phyloP scores from a whole-genome alignment of 2,113 vertebrate species.

The Capreolus pygargus region DNA sequence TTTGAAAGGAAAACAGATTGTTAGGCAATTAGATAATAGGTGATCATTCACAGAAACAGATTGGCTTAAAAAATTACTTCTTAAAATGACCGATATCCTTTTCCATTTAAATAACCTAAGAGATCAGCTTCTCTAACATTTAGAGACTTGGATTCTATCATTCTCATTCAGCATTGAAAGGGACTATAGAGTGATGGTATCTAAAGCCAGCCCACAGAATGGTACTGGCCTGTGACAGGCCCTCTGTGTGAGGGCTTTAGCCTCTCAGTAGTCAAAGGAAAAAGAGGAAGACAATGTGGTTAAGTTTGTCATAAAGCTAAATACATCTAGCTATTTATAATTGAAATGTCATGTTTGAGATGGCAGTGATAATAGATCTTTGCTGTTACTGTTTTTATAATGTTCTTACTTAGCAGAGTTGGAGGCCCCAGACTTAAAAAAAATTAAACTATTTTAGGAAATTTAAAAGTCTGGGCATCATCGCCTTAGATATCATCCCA shows the following conservation, averaged over 20 bases:
- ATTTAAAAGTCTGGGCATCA: background rate
- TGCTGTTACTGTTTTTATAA: background rate
- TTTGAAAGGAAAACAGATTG: conserved; percentile 21
- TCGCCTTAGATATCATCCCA: background rate
- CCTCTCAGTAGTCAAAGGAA: background rate
- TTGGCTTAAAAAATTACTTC: conserved; percentile 16
- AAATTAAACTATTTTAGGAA: background rate
- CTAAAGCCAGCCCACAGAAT: background rate
- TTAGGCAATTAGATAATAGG: conserved; percentile 29
- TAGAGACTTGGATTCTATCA: background rate
- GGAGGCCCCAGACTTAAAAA: background rate
- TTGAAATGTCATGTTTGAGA: conserved; percentile 8
- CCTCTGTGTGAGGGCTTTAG: background rate
- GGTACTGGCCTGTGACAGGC: background rate
- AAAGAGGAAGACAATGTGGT: background rate
- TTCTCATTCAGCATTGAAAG: background rate
- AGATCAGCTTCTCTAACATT: background rate
- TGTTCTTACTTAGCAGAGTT: background rate
- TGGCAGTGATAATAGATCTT: background rate
- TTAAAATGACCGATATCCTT: conserved; percentile 4
- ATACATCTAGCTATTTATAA: background rate
- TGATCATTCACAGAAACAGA: background rate
- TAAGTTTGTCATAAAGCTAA: background rate
- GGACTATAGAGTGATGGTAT: background rate
- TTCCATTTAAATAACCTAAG: conserved; percentile 27